Evolutionary conservation across 2,113 vertebrate species (phyloP).

Genomic region (Lichenostomus cassidix): DNA sequence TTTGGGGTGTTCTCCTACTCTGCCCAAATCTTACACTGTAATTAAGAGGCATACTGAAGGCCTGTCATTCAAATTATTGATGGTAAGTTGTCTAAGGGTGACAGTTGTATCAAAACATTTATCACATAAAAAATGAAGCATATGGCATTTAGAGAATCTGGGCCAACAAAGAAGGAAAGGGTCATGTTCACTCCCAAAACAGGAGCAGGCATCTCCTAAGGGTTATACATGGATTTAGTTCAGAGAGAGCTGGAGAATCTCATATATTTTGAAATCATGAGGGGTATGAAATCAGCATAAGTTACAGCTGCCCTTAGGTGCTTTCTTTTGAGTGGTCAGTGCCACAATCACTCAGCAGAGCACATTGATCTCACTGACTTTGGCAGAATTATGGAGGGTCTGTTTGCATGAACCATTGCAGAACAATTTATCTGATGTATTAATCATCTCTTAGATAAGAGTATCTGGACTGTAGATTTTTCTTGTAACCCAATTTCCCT

Average conservation of each 20-base stretch:
- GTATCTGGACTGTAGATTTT: constrained; percentile 1
- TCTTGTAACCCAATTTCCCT: background rate
- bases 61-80: background rate
- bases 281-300: constrained; percentile 40
- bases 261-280: constrained; percentile 28
- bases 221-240: background rate
- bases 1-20: background rate
- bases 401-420: constrained; percentile 50
- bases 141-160: background rate
- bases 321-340: constrained; percentile 56
- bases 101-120: background rate
- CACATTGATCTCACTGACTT: constrained; percentile 58
- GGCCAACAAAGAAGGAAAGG: background rate
- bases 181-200: background rate
- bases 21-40: background rate
- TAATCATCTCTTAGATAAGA: constrained; percentile 60
- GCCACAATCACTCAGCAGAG: constrained; percentile 49
- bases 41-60: background rate
- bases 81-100: background rate
- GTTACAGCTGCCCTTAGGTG: constrained; percentile 56
- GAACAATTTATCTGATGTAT: constrained; percentile 60
- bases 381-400: constrained; percentile 59
- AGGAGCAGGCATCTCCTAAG: background rate
- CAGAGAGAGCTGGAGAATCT: background rate
- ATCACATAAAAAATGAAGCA: background rate